Percentiles rank a stretch among this genome's conserved stretches.
phyloP scores from a whole-genome alignment of 1,140 invertebrate species.

The Rhagoletis pomonella region DNA sequence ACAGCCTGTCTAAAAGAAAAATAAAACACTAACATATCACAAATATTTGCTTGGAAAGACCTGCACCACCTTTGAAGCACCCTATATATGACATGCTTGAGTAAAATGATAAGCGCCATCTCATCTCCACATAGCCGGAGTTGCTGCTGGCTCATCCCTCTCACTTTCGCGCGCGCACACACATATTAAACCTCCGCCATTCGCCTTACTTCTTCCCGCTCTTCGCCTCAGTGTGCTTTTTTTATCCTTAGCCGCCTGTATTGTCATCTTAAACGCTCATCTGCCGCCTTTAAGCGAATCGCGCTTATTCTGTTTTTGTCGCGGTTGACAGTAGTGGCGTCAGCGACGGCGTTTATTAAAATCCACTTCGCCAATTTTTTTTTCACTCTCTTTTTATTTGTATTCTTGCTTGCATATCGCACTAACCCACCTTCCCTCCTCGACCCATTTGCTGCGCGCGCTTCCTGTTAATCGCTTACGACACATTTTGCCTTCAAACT shows the following conservation, averaged over 20 bases:
- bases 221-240: not conserved
- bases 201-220: not conserved
- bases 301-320: not conserved
- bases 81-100: not conserved
- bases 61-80: no score
- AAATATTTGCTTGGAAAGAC: no score
- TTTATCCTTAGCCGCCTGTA: not conserved
- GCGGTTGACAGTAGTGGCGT: not conserved
- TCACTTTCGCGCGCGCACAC: not conserved
- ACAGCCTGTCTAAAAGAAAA: no score
- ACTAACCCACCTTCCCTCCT: not conserved
- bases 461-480: constrained; percentile 19
- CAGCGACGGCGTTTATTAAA: constrained; percentile 59
- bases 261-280: constrained; percentile 44
- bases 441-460: constrained; percentile 29
- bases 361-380: constrained; percentile 51
- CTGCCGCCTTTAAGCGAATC: not conserved
- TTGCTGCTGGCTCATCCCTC: not conserved
- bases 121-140: not conserved
- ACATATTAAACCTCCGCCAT: not conserved
- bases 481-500: not conserved
- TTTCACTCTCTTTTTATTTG: not conserved
- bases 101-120: not conserved
- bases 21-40: no score
- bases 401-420: not conserved